These are phyloP conservation scores for Drosophila grimshawi DNA, from an alignment of 1,140 invertebrate genomes.

Conservation along the genomic window DNA sequence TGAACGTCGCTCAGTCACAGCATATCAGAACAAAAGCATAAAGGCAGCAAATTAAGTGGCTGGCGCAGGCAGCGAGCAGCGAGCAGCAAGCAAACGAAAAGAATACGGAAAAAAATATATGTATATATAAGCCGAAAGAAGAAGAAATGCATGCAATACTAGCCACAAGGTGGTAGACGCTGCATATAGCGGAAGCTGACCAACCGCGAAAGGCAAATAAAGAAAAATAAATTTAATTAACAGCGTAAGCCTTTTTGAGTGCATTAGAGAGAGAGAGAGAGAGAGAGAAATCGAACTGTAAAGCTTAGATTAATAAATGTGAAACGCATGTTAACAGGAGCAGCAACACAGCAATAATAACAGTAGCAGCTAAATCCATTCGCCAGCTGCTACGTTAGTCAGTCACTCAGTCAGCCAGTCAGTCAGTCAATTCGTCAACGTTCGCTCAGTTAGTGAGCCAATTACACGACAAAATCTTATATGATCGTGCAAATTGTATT, in stretches of 20 bases:
- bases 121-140: conserved; percentile 16
- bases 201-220: conserved; percentile 32
- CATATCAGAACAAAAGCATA: conserved; percentile 81
- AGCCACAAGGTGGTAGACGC: background rate
- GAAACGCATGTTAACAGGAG: conserved; percentile 42
- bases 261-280: conserved; percentile 14
- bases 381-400: conserved; percentile 21
- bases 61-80: conserved; percentile 25
- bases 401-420: conserved; percentile 30
- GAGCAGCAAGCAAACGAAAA: background rate
- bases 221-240: conserved; percentile 76
- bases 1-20: conserved; percentile 60
- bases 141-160: conserved; percentile 25
- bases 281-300: background rate
- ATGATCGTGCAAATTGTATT: conserved; percentile 82
- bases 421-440: conserved; percentile 29
- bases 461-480: conserved; percentile 69
- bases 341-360: conserved; percentile 33
- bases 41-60: conserved; percentile 77
- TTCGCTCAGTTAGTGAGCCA: conserved; percentile 39
- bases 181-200: conserved; percentile 52
- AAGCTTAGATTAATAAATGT: conserved; percentile 33
- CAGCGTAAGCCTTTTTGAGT: conserved; percentile 34
- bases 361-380: conserved; percentile 31
- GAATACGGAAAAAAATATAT: conserved; percentile 17